Evolutionary conservation across 2,888 invertebrate species (phyloP), one percentile per base, ranked within the genome.

Genomic region (Drosophila diplacantha): DNA sequence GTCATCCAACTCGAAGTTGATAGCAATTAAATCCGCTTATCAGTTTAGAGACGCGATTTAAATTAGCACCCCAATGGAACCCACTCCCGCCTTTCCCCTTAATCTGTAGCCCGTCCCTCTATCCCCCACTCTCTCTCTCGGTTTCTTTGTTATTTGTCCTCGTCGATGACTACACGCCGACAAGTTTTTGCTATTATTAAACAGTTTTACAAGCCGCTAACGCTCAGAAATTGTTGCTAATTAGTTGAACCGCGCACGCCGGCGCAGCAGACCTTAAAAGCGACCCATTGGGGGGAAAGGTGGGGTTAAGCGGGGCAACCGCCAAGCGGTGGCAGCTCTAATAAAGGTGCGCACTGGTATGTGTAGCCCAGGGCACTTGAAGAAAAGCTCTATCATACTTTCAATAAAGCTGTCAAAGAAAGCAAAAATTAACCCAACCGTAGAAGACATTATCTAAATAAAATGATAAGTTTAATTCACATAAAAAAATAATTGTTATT

Each of bases 151-250:
- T 39, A 43, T 58, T 51, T 68, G 74, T 76, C 77, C 75, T 76
- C 81, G 71, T 29, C 49, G 66, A 60, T 55, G 62, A 57, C 70
- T 58, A 32, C 50, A 31, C 55, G 69, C 50, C 54, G 73, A 52
- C 61, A 57, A 54, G 57, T 44, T 64, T 51, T 61, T 43, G 58
- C 37, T 54, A 71, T 71, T 73, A 75, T 73, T 83, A 79, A 73
- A 83, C 75, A 66, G 71, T 75, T 80, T 80, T 80, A 80, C 80
- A 83, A 80, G 84, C 80, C 79, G 84, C 83, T 80, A 80, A 80
- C 76, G 75, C 43, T 78, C 78, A 70, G 71, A 80, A 80, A 83
- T 79, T 78, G 79, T 62, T 79, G 80, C 84, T 80, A 80, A 80
- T 80, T 80, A 83, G 80, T 56, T 67, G 72, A 71, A 71, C 69